Evolutionary conservation across 2,113 vertebrate species (phyloP).

Genomic region (Anguilla rostrata): DNA sequence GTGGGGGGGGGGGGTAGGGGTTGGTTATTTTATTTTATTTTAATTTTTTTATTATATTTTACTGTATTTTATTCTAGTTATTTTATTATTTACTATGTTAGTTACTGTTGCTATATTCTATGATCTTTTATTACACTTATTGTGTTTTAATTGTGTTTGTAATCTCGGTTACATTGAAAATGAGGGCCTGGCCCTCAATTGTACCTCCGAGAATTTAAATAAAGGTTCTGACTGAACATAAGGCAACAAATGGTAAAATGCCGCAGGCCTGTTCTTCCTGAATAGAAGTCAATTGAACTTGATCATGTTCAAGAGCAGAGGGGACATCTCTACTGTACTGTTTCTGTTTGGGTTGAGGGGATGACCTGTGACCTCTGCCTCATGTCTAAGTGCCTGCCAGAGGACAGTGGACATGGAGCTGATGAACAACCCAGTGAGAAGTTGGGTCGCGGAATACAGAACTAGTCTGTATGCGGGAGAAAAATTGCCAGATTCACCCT

Average conservation of each 20-base stretch:
- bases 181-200: no score
- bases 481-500: background rate
- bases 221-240: no score
- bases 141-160: no score
- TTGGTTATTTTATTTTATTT: no score
- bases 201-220: no score
- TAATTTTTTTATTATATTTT: no score
- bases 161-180: no score
- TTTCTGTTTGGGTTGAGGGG: background rate
- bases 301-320: background rate
- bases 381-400: background rate
- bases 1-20: background rate
- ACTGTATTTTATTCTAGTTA: no score
- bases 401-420: background rate
- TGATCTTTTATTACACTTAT: no score
- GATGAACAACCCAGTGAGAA: background rate
- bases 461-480: background rate
- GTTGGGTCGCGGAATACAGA: background rate
- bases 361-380: background rate
- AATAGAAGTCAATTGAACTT: background rate
- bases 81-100: no score
- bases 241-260: background rate
- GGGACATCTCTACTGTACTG: background rate
- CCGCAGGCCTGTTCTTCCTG: background rate
- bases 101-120: no score